Evolutionary conservation across 1,140 invertebrate genomes (phyloP), one percentile per base, ranked within the genome.

Genomic region (Trichomalopsis sarcophagae): DNA sequence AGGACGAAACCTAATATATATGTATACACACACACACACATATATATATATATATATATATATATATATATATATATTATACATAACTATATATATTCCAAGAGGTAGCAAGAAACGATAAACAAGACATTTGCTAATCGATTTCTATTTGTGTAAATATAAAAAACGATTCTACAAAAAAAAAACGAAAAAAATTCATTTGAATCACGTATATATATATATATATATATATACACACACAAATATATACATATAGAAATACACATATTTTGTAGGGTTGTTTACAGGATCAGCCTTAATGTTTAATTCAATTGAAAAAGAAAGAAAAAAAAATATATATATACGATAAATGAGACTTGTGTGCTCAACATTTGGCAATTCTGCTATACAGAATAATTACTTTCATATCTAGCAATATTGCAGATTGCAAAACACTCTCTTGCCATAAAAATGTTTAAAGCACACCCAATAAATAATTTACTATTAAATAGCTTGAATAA

Each of bases 231-330:
- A n/a, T n/a, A n/a, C n/a, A n/a, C n/a, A 86, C 82, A 89, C 84
- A 86, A 84, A 88, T 84, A 87, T 87, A 84, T 87, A 86, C 82
- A 91, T 90, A 92, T 92, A 93, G 89, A 93, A 92, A 92, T 91
- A 91, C 89, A 92, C 90, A 93, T 93, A 93, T 93, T 93, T 93
- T 93, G 92, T 93, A 93, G 92, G 92, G 91, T 93, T 91, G 92
- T 93, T 93, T 93, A 93, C 92, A 93, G 92, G 90, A 92, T 91
- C 92, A 93, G 92, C 92, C 92, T 93, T 93, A 93, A 91, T 88
- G 90, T 90, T 91, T 88, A 88, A 90, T 91, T 92, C 86, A 90
- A 91, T 87, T 90, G 87, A 87, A 82, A 62, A 84, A 79, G 86
- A 88, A 73, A n/a, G 62, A 87, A 78, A 85, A 87, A 55, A 85